phyloP scores from a whole-genome alignment of 2,888 invertebrate species.

The Scaeva pyrastri region DNA sequence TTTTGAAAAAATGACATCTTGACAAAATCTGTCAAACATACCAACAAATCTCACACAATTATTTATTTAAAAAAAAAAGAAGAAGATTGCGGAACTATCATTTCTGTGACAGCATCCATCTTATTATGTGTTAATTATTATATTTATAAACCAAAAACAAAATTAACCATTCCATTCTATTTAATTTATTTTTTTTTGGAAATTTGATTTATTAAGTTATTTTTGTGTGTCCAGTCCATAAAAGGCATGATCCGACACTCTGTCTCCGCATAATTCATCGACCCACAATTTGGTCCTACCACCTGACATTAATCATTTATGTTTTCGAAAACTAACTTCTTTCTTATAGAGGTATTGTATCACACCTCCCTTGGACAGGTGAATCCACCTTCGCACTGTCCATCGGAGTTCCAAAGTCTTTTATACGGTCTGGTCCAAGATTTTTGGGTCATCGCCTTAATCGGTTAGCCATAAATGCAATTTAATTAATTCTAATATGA shows the following conservation, averaged over 20 bases:
- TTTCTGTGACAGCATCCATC: neutral
- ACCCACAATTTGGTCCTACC: neutral
- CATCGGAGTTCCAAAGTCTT: neutral
- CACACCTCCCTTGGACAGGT: slow-evolving; percentile 7
- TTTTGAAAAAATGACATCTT: neutral
- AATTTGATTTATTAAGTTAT: neutral
- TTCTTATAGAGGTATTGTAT: neutral
- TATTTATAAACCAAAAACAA: neutral
- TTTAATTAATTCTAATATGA: slow-evolving; percentile 71
- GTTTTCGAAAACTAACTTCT: neutral
- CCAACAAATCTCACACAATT: neutral
- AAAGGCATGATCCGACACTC: neutral
- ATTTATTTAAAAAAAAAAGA: neutral
- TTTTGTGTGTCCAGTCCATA: neutral
- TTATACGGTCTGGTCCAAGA: too few relatives aligned
- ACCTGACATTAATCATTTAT: slow-evolving; percentile 9
- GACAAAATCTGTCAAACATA: neutral
- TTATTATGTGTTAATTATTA: neutral
- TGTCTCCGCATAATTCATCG: neutral
- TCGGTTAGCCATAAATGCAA: slow-evolving; percentile 55
- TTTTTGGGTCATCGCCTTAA: neutral
- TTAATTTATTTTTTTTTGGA: neutral
- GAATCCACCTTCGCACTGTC: neutral
- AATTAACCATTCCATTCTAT: neutral
- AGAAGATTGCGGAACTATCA: neutral